Percentiles rank a stretch among this genome's conserved stretches.
Evolutionary conservation across 2,797 vertebrate species (phyloP).

Genomic region (Bovichtus diacanthus): DNA sequence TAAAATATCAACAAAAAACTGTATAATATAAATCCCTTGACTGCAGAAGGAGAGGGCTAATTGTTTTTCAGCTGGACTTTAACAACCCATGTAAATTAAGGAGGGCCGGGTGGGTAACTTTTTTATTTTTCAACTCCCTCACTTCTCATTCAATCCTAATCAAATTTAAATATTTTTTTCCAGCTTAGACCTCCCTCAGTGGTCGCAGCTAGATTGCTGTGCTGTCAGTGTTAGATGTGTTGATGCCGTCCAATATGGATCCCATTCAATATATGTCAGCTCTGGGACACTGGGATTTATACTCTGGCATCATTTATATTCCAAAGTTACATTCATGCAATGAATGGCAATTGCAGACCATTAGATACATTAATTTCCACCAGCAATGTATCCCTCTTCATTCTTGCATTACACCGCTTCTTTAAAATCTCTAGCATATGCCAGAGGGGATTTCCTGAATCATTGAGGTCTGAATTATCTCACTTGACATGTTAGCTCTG

Average conservation of each 20-base stretch:
- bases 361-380: constrained; percentile 50
- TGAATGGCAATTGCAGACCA: constrained; percentile 64
- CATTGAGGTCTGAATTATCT: constrained; percentile 64
- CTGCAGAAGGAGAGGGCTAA: not conserved
- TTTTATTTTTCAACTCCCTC: not conserved
- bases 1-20: not conserved
- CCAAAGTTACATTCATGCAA: constrained; percentile 55
- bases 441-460: constrained; percentile 64
- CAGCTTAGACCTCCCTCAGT: constrained; percentile 39
- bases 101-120: not conserved
- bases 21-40: not conserved
- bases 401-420: constrained; percentile 64
- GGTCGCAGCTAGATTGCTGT: constrained; percentile 46
- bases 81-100: not conserved
- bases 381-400: constrained; percentile 28
- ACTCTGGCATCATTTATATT: constrained; percentile 47
- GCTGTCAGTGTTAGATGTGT: constrained; percentile 63
- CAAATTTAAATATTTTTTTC: constrained; percentile 55
- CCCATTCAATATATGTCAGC: constrained; percentile 57
- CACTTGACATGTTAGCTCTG: constrained; percentile 67
- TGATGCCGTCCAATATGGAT: constrained; percentile 63
- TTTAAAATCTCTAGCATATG: constrained; percentile 56
- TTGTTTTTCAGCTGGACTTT: not conserved
- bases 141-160: constrained; percentile 46
- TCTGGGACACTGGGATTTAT: constrained; percentile 68